These are phyloP conservation scores for Selenia dentaria DNA, from an alignment of 2,888 invertebrate species.

Conservation along the genomic window DNA sequence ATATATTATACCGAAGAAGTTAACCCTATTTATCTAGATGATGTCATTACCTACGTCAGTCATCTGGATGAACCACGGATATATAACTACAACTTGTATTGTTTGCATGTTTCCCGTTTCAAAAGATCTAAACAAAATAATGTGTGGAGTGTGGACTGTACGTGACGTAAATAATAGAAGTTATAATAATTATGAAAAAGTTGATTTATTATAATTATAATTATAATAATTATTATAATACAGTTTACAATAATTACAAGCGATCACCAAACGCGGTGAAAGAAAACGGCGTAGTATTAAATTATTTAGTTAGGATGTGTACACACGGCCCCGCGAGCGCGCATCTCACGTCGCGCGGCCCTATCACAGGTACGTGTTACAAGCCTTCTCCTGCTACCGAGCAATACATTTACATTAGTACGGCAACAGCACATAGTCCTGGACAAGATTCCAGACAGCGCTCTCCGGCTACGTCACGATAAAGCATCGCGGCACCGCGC, in stretches of 20 bases:
- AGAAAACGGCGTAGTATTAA: slow-evolving; percentile 83
- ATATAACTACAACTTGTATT: too few species aligned
- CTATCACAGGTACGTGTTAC: slow-evolving; percentile 2
- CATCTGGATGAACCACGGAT: too few species aligned
- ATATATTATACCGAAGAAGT: too few species aligned
- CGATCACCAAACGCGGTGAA: slow-evolving; percentile 84
- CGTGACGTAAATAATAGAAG: slow-evolving; percentile 69
- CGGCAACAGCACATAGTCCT: slow-evolving; percentile 29
- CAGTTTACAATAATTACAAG: slow-evolving; percentile 85
- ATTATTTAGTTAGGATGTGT: slow-evolving; percentile 68
- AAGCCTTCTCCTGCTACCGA: slow-evolving; percentile 10
- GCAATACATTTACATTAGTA: slow-evolving; percentile 26
- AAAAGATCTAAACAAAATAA: too few species aligned
- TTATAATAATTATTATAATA: slow-evolving; percentile 85
- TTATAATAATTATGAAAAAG: slow-evolving; percentile 84
- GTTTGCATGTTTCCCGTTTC: too few species aligned
- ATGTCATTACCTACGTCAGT: too few species aligned
- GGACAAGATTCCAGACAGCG: slow-evolving; percentile 23
- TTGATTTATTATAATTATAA: slow-evolving; percentile 84
- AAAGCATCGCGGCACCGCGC: slow-evolving; percentile 20
- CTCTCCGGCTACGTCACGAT: slow-evolving; percentile 21
- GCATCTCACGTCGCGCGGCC: slow-evolving; percentile 38
- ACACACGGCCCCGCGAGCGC: slow-evolving; percentile 50
- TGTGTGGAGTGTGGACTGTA: too few species aligned
- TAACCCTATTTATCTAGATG: too few species aligned